Evolutionary conservation across 2,797 vertebrate genomes (phyloP), one percentile per base, ranked within the genome.

Genomic region (Alectoris magna): DNA sequence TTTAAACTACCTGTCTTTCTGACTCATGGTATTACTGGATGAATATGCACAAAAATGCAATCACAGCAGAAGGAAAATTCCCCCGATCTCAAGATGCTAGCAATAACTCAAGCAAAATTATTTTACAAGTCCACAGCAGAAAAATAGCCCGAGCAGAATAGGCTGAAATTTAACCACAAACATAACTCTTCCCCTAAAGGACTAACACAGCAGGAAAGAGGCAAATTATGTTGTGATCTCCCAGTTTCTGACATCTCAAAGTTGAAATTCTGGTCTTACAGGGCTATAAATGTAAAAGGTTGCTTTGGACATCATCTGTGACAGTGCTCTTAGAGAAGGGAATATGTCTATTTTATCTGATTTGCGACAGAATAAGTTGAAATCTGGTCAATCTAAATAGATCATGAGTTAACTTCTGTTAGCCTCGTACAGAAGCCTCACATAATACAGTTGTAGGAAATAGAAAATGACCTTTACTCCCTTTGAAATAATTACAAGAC

Each of bases 401-500:
- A 90, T 82, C 95, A 75, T 13, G 63, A 72, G 85, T 91, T 90
- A 62, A 81, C 84, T 87, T 90, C 39, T 41, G 77, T 76, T 86
- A 95, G 94, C 15, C 88, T 90, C 56, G 53, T 31, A 60, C 39
- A 88, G 75, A 86, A 78, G 31, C 38, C 63, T 82, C 67, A 67
- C 76, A 60, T 76, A 90, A 91, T 87, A 93, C 76, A 69, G 89
- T 69, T 69, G 88, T 63, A 95, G 88, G 95, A 96, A 97, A 95
- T 79, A 96, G 90, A 97, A 88, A 73, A 44, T 95, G 96, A 97
- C 96, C 96, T 98, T 97, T 96, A 84, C 86, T 97, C 93, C 93
- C 67, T 94, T 62, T 88, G 91, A 97, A 97, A 97, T 97, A 97
- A 98, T 97, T 96, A 97, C 94, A 79, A 91, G 93, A 86, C 73